Evolutionary conservation across 1,140 invertebrate genomes (phyloP), one percentile per base, ranked within the genome.

Genomic region (Babylonia areolata): DNA sequence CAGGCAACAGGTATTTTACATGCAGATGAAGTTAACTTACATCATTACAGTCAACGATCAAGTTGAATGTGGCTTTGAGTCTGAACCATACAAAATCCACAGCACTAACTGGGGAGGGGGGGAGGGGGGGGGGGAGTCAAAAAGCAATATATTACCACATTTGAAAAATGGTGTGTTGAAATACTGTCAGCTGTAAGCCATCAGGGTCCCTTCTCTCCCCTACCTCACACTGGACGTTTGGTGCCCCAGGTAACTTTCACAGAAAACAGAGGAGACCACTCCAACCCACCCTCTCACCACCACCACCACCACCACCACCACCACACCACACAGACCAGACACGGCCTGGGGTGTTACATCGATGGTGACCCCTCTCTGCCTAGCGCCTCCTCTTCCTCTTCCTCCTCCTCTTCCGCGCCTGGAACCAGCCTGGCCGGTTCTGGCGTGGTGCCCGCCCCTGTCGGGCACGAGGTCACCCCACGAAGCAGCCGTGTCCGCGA

Each of bases 401-500:
- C 75, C 1, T n/a, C 15, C 17, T 77, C 33, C 75, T 77, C 75
- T 37, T 77, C 75, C 1, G 37, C 35, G 2, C 37, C 75, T 3
- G 39, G 75, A 17, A 77, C 31, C 71, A 73, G 71, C 31, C 20
- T 39, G 17, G 2, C 39, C 23, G 15, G 31, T 42, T 80, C 78
- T 3, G 20, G 54, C 42, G 12, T 54, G 5, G 42, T 40, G 9
- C n/a, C 28, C 42, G 54, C 37, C 37, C 42, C 77, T 37, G 39
- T 80, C 28, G 78, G 78, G 20, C 82, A 71, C 17, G 82, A 84
- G 82, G 17, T 39, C 28, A 73, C 39, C n/a, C 23, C 64, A 31
- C 64, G 82, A 35, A 46, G 64, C 37, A 73, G 64, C 69, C 87
- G 79, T 23, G 42, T 42, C n/a, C 83, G 88, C 15, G 90, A 92